These are phyloP conservation scores for Lucinisca nassula DNA, from an alignment of 2,888 invertebrate species.

Conservation along the genomic window DNA sequence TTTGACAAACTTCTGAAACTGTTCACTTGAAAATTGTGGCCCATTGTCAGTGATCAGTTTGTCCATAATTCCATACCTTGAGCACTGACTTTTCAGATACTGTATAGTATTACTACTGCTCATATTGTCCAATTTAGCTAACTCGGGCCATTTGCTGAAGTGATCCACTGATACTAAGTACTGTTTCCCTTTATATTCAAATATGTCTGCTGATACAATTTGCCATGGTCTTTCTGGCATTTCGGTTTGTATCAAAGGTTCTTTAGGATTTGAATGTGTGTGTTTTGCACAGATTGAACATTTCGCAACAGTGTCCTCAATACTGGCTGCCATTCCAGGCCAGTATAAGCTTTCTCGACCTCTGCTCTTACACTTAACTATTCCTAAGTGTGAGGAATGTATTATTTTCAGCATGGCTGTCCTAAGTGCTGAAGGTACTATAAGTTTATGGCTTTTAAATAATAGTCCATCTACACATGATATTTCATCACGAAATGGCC, in stretches of 20 bases:
- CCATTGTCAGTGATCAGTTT: no score
- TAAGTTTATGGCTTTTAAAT: slow-evolving; percentile 30
- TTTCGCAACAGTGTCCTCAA: slow-evolving; percentile 23
- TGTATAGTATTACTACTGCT: no score
- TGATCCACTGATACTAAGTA: slow-evolving; percentile 69
- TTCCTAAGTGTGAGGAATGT: slow-evolving; percentile 31
- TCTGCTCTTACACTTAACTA: slow-evolving; percentile 43
- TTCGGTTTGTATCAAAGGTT: slow-evolving; percentile 27
- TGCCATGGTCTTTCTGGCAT: slow-evolving; percentile 33
- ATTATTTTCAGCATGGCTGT: slow-evolving; percentile 44
- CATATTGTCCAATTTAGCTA: no score
- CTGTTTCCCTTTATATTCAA: slow-evolving; percentile 18
- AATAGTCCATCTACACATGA: slow-evolving; percentile 17
- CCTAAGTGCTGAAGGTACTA: slow-evolving; percentile 36
- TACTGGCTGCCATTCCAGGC: slow-evolving; percentile 28
- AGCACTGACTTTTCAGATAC: no score
- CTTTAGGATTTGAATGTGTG: slow-evolving; percentile 25
- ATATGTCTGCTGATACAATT: slow-evolving; percentile 39
- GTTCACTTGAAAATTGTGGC: no score
- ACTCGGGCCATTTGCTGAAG: slow-evolving; percentile 68
- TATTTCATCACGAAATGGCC: slow-evolving; percentile 36
- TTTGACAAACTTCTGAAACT: no score
- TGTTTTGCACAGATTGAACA: slow-evolving; percentile 41
- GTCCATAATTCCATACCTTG: no score
- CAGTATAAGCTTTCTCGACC: slow-evolving; percentile 29